A percentile compares a stretch with the other conserved stretches of the same genome.
Conservation (phyloP, 2,888 invertebrate species). For the Temnothorax ravouxi region DNA sequence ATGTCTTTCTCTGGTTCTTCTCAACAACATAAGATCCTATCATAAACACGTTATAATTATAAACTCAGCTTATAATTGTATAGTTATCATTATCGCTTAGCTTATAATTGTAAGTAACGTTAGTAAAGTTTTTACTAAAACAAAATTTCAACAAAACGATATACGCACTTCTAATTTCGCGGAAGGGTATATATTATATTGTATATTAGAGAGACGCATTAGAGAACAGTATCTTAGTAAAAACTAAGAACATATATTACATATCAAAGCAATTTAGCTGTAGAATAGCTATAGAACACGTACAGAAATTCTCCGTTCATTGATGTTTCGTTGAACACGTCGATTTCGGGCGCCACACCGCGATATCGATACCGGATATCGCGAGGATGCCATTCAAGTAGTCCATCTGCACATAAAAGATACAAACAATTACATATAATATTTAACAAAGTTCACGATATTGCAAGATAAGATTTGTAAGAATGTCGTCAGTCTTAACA, state of each 20-base stretch:
- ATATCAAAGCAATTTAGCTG: conserved; percentile 49
- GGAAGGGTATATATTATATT: conserved; percentile 28
- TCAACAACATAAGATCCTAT: too few relatives aligned
- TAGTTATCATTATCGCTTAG: too few relatives aligned
- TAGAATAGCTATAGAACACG: conserved; percentile 18
- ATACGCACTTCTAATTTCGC: neutral
- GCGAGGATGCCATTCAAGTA: conserved; percentile 82
- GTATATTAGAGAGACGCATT: conserved; percentile 17
- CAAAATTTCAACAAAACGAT: neutral
- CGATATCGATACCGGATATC: conserved; percentile 80
- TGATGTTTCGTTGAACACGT: conserved; percentile 62
- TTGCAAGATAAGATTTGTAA: too few relatives aligned
- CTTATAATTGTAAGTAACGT: too few relatives aligned
- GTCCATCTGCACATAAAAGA: conserved; percentile 77
- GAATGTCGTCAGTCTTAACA: too few relatives aligned
- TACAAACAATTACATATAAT: neutral
- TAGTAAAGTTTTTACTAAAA: too few relatives aligned
- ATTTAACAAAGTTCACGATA: too few relatives aligned
- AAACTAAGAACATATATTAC: conserved; percentile 43
- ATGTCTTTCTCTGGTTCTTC: too few relatives aligned
- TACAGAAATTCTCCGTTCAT: conserved; percentile 46
- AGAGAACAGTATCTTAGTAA: conserved; percentile 4
- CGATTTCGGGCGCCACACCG: conserved; percentile 81
- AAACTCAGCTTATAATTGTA: too few relatives aligned
- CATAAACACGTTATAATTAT: too few relatives aligned